Evolutionary conservation across 2,113 vertebrate species (phyloP), one percentile per base, ranked within the genome.

Genomic region (Cebidichthys violaceus): DNA sequence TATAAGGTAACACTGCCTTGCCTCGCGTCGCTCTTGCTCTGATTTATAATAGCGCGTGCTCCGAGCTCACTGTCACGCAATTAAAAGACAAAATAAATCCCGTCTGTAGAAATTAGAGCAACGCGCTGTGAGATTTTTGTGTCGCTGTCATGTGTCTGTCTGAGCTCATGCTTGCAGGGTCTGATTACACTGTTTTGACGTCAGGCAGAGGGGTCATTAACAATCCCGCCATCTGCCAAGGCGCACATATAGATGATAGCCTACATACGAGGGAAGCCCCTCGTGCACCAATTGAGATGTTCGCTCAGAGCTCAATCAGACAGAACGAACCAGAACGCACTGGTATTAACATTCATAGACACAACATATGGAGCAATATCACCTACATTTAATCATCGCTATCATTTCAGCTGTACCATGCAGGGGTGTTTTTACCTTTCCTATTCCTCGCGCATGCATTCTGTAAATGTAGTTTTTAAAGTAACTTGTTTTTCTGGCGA

Each of bases 111-210:
- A 88, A 90, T 57, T n/a, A 70, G 87, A 88, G 81, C 89, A 86
- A n/a, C n/a, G 70, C 20, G 50, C 27, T 50, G 4, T 39, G 85
- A 73, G 80, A 85, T 31, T 79, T 77, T 82, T 62, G 4, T 6
- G 4, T 47, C 15, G 75, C 82, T 91, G 91, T 88, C 78, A 81
- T 85, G 54, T 57, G 86, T 86, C 50, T 37, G 81, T 29, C 81
- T 60, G 78, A 57, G 75, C 76, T 87, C 55, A 41, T 89, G 90
- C 85, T 84, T 66, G 75, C 81, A 64, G 83, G 82, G 22, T 89
- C 75, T 88, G 87, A 90, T 93, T 84, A 87, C 85, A 75, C 70
- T 85, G 79, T 92, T 92, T 89, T 75, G 90, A 88, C 81, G 86
- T 91, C 75, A 84, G 70, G 62, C 72, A 66, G 77, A 82, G 69